phyloP scores from a whole-genome alignment of 2,113 vertebrate genomes.

The Elachura formosa region DNA sequence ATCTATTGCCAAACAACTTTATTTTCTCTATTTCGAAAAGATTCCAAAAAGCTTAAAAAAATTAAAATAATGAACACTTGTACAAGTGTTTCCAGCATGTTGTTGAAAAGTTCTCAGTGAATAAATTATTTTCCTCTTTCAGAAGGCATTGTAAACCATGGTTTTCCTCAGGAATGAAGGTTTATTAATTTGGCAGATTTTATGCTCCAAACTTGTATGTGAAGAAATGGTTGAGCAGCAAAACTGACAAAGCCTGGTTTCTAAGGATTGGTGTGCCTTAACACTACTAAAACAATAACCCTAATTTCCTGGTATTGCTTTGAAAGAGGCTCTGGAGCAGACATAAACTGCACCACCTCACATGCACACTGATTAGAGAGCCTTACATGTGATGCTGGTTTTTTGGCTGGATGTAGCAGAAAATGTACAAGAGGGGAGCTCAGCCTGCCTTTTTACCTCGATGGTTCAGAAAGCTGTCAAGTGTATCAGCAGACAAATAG shows the following conservation, averaged over 20 bases:
- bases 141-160: background rate
- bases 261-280: background rate
- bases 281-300: background rate
- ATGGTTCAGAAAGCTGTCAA: background rate
- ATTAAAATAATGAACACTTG: background rate
- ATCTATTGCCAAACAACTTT: background rate
- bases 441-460: background rate
- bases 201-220: background rate
- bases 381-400: accelerated
- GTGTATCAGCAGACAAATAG: background rate
- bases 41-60: background rate
- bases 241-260: background rate
- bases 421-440: background rate
- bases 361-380: background rate
- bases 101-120: background rate
- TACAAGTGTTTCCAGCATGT: background rate
- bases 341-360: background rate
- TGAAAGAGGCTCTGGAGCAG: background rate
- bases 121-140: background rate
- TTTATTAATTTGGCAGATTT: background rate
- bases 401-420: background rate
- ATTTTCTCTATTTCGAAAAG: background rate
- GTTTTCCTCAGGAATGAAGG: background rate
- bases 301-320: accelerated
- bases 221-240: background rate